A percentile compares a stretch with the other conserved stretches of the same genome.
phyloP scores from a whole-genome alignment of 2,113 vertebrate species.

The Neotragus moschatus region DNA sequence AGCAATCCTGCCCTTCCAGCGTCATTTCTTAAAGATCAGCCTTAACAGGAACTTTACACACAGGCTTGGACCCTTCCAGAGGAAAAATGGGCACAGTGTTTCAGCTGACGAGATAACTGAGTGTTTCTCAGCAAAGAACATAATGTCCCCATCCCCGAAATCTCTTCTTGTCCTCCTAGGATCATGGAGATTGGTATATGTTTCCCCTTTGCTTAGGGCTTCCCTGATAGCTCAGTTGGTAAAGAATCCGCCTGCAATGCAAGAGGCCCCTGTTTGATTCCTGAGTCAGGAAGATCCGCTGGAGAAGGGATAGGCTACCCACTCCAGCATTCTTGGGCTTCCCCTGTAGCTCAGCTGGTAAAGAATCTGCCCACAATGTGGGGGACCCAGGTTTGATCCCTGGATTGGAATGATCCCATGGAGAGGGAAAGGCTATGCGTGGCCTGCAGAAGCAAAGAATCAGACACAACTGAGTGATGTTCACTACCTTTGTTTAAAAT shows the following conservation, averaged over 20 bases:
- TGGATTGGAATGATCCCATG: neutral
- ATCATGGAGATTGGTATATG: neutral
- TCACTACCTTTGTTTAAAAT: neutral
- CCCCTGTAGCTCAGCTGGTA: neutral
- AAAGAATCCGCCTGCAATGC: neutral
- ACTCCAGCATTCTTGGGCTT: neutral
- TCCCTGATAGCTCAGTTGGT: neutral
- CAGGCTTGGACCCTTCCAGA: neutral
- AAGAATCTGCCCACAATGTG: neutral
- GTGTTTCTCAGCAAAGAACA: neutral
- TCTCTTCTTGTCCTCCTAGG: neutral
- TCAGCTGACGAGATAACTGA: neutral
- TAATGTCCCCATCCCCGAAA: neutral
- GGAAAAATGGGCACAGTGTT: neutral
- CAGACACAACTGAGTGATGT: neutral
- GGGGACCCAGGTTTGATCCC: neutral
- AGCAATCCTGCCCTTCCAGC: neutral
- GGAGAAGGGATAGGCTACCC: neutral
- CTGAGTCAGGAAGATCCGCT: neutral
- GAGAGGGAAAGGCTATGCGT: neutral
- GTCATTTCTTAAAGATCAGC: slow-evolving; percentile 38
- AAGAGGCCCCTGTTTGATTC: neutral
- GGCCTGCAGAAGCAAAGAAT: neutral
- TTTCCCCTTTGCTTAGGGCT: neutral
- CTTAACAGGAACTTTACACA: neutral